These are phyloP conservation scores for Gymnorhina tibicen DNA, from an alignment of 2,113 vertebrate genomes.

Conservation along the genomic window DNA sequence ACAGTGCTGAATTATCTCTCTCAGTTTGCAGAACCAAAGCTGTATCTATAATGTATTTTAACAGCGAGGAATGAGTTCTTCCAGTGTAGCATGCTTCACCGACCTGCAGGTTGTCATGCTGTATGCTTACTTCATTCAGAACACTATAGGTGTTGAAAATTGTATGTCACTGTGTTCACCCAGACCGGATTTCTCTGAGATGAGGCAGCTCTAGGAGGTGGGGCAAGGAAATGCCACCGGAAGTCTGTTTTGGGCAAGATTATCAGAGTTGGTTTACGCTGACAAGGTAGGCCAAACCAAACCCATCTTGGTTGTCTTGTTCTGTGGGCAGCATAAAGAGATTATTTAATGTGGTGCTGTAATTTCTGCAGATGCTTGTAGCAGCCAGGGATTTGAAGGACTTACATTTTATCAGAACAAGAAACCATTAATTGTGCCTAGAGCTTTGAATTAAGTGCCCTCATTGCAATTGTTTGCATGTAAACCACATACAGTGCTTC, in stretches of 20 bases:
- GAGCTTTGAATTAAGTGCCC: neutral
- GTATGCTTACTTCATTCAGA: neutral
- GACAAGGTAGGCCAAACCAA: neutral
- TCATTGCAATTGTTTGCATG: neutral
- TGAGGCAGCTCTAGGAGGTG: neutral
- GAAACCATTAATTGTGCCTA: neutral
- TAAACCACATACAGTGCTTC: neutral
- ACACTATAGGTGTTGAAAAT: neutral
- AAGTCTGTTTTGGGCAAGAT: neutral
- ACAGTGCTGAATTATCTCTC: neutral
- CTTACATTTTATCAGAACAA: neutral
- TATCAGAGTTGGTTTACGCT: neutral
- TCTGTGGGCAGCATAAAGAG: neutral
- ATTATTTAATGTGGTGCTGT: neutral
- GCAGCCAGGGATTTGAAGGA: neutral
- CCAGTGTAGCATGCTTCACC: fast-evolving
- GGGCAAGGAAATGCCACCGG: neutral
- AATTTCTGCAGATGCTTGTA: neutral
- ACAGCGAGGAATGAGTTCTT: neutral
- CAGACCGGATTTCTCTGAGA: neutral
- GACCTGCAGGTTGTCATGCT: neutral
- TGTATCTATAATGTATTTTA: neutral
- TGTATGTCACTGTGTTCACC: neutral
- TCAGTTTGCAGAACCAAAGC: neutral
- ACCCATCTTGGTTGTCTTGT: neutral